Evolutionary conservation across 2,888 invertebrate genomes (phyloP).

Genomic region (Clitarchus hookeri): DNA sequence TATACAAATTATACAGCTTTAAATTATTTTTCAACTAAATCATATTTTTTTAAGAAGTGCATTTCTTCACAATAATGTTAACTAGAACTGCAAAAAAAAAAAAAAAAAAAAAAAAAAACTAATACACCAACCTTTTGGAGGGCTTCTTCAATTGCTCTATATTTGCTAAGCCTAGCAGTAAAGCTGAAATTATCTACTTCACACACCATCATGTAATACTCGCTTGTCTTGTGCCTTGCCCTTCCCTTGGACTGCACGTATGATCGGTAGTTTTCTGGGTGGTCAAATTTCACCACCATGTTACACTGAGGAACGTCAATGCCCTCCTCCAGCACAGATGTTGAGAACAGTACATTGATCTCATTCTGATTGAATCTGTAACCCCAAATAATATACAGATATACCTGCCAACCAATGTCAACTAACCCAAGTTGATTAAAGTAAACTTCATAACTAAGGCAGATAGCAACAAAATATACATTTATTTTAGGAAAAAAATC

Average conservation of each 20-base stretch:
- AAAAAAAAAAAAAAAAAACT: constrained; percentile 21
- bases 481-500: no score
- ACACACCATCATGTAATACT: constrained; percentile 63
- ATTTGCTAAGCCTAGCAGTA: not conserved
- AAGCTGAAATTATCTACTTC: constrained; percentile 50
- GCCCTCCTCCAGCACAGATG: constrained; percentile 89
- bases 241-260: constrained; percentile 85
- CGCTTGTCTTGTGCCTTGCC: constrained; percentile 62
- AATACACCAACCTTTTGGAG: constrained; percentile 47
- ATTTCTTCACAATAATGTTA: constrained; percentile 41
- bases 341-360: constrained; percentile 70
- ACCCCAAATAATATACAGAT: not conserved
- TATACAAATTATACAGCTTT: no score
- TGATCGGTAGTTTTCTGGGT: constrained; percentile 71
- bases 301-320: constrained; percentile 84
- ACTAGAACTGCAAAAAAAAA: no score
- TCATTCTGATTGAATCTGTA: constrained; percentile 62
- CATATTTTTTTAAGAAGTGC: constrained; percentile 45
- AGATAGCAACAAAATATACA: no score
- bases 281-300: constrained; percentile 76
- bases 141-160: constrained; percentile 28
- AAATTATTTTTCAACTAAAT: not conserved
- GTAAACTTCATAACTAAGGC: no score
- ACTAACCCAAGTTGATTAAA: no score
- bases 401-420: not conserved